Percentiles rank a stretch among this genome's conserved stretches.
Evolutionary conservation across 1,140 invertebrate species (phyloP).

Genomic region (Drosophila obscura): DNA sequence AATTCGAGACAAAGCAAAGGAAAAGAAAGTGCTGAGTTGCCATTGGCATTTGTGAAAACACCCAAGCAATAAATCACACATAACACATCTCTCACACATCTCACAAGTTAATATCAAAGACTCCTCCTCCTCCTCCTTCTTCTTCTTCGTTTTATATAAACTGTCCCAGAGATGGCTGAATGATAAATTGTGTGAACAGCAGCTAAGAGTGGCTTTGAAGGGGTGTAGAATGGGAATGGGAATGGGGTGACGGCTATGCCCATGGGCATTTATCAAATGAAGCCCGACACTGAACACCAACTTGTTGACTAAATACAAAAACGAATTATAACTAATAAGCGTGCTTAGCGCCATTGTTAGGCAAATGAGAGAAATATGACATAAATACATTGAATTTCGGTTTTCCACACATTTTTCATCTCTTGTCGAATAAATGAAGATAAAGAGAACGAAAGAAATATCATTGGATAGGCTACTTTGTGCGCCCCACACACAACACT

Average conservation of each 20-base stretch:
- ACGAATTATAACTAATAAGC: slow-evolving; percentile 71
- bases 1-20: slow-evolving; percentile 14
- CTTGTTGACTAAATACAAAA: slow-evolving; percentile 66
- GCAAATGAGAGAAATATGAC: slow-evolving; percentile 60
- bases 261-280: slow-evolving; percentile 56
- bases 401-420: slow-evolving; percentile 42
- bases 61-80: slow-evolving; percentile 40
- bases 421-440: slow-evolving; percentile 41
- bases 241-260: not conserved
- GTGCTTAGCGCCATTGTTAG: slow-evolving; percentile 68
- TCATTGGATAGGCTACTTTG: slow-evolving; percentile 56
- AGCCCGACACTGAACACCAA: slow-evolving; percentile 20
- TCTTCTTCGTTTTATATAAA: slow-evolving; percentile 8
- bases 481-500: slow-evolving; percentile 35
- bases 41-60: slow-evolving; percentile 41
- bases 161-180: not conserved
- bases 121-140: not conserved
- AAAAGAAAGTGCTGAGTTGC: slow-evolving; percentile 53
- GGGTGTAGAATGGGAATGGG: not conserved
- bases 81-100: slow-evolving; percentile 27
- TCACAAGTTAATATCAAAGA: slow-evolving; percentile 38
- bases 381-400: slow-evolving; percentile 8
- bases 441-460: slow-evolving; percentile 21
- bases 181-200: slow-evolving; percentile 72
- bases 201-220: slow-evolving; percentile 6